Base-by-base conservation (phyloP, 2,113 vertebrate species). In the Lasiurus cinereus region DNA sequence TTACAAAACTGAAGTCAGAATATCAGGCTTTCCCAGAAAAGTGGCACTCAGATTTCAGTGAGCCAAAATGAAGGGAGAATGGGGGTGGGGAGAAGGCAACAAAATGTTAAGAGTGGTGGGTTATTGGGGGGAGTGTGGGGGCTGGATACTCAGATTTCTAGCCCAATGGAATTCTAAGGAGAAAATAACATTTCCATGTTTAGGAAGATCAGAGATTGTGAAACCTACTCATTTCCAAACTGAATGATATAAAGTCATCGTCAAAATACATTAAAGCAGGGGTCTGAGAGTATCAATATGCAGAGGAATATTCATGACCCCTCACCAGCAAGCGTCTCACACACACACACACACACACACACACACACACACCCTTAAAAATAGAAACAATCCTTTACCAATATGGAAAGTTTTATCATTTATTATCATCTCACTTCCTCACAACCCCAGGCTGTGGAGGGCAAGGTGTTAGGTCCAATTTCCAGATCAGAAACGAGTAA, bases 1-100 rank as follows among this genome's bases (percentile, higher is more conserved):
- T 98, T 98, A 98, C 98, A 98, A 98, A 98, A 98, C 98, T 98
- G 97, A 98, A 98, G 98, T 98, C 97, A 98, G 98, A 98, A 98
- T 98, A 98, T 98, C 97, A 98, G 97, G 97, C 97, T 98, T 98
- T 98, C 98, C 98, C 98, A 98, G 98, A 98, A 98, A 98, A 98
- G 97, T 97, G 97, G 97, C 95, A 97, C 97, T 98, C 97, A 96
- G 96, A 94, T 97, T 98, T 93, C 96, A 92, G 96, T 83, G 78
- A 96, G 96, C 93, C 96, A 97, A 93, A 96, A 97, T 83, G 96
- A 95, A 86, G 78, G 66, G 90, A 2, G 7, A 77, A 24, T 5
- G 69, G 56, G 19, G 16, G 14, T 7, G 46, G 83, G 14, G 24
- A 8, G 69, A 83, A 59, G 48, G 90, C 52, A 76, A 79, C 80